Evolutionary conservation across 2,888 invertebrate genomes (phyloP).

Genomic region (Eristalis arbustorum): DNA sequence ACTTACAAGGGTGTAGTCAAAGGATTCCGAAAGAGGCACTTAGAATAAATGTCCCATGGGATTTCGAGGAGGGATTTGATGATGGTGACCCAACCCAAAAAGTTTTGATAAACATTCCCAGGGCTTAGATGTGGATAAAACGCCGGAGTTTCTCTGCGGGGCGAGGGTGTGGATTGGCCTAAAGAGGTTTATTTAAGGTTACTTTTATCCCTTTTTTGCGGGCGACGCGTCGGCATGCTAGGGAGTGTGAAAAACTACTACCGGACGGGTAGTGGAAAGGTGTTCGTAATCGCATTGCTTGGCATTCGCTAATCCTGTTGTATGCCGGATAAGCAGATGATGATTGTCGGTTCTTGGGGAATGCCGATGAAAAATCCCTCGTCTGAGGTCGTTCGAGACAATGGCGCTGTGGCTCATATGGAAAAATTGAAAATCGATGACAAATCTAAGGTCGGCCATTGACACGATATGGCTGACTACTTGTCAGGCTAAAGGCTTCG

Average conservation of each 20-base stretch:
- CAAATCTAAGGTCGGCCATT: not conserved
- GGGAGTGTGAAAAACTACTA: constrained; percentile 23
- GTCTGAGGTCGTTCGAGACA: not conserved
- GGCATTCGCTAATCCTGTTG: constrained; percentile 62
- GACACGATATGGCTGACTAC: not conserved
- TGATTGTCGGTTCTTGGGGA: constrained; percentile 50
- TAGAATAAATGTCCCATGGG: constrained; percentile 68
- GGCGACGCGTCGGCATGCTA: not conserved
- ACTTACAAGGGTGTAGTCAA: constrained; percentile 68
- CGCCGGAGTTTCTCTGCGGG: not conserved
- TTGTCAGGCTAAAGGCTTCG: not conserved
- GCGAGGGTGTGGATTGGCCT: not conserved
- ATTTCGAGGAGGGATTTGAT: constrained; percentile 46
- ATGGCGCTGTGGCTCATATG: not conserved
- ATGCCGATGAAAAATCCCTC: constrained; percentile 27
- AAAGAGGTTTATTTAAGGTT: constrained; percentile 49
- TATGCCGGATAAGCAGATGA: constrained; percentile 58
- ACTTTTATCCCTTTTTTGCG: constrained; percentile 2
- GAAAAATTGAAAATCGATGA: constrained; percentile 7
- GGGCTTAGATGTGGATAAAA: constrained; percentile 53
- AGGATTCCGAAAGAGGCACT: constrained; percentile 68
- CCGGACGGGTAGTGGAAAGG: constrained; percentile 22
- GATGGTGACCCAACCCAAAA: constrained; percentile 53
- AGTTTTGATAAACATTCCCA: constrained; percentile 56
- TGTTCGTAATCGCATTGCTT: constrained; percentile 52